These are phyloP conservation scores for Cephus runcator DNA, from an alignment of 2,888 invertebrate species.

Conservation along the genomic window DNA sequence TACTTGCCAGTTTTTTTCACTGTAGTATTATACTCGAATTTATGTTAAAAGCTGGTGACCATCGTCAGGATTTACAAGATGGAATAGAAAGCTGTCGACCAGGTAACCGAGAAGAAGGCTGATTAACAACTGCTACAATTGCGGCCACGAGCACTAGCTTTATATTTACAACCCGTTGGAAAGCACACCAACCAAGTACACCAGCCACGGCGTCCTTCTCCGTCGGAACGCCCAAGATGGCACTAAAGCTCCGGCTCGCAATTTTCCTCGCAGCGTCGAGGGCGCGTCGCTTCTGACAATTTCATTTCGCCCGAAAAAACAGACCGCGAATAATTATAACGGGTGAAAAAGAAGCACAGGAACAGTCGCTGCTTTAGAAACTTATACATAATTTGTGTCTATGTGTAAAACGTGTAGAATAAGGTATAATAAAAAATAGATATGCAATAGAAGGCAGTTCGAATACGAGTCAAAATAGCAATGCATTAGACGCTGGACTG, in stretches of 20 bases:
- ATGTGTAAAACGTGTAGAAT: neutral
- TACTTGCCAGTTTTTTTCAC: neutral
- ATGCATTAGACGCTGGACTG: too few species aligned
- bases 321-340: neutral
- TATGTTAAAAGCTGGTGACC: neutral
- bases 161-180: neutral
- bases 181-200: neutral
- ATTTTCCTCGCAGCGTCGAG: neutral
- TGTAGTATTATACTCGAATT: neutral
- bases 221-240: neutral
- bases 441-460: neutral
- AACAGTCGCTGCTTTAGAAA: neutral
- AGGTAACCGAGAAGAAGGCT: neutral
- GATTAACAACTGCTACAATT: neutral
- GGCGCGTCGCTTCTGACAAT: neutral
- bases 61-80: neutral
- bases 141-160: neutral
- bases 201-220: neutral
- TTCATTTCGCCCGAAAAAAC: neutral
- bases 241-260: neutral
- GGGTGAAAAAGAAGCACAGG: neutral
- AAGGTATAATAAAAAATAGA: neutral
- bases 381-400: neutral
- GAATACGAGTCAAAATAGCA: neutral
- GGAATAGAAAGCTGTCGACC: neutral